These are phyloP conservation scores for Pachyramphus minor DNA, from an alignment of 2,113 vertebrate species.

Conservation along the genomic window DNA sequence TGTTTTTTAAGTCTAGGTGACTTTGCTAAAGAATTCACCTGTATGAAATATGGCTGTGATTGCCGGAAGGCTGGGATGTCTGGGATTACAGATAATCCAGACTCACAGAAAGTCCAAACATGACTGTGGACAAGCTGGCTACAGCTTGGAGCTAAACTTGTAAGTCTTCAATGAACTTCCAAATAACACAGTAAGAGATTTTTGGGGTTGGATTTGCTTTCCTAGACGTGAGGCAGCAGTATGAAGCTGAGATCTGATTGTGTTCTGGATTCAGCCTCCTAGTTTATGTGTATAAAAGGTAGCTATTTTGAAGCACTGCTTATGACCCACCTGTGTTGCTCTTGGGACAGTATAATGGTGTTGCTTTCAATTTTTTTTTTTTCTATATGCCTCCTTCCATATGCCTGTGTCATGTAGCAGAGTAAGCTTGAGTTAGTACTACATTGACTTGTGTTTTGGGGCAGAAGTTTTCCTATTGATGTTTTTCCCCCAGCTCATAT, in stretches of 20 bases:
- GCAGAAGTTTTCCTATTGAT: neutral
- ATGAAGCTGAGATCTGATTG: neutral
- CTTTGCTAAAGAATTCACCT: neutral
- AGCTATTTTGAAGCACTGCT: neutral
- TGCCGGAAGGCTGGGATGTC: neutral
- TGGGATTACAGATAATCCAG: neutral
- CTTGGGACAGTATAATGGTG: neutral
- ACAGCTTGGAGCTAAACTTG: neutral
- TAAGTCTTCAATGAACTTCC: neutral
- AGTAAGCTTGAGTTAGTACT: neutral
- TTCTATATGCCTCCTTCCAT: neutral
- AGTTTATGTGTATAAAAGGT: neutral
- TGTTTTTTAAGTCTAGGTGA: neutral
- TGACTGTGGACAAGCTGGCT: neutral
- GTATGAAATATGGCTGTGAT: neutral
- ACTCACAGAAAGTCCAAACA: neutral
- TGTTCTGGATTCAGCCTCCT: neutral
- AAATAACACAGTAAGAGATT: neutral
- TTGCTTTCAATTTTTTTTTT: neutral
- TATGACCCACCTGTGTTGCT: neutral
- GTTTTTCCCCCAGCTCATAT: rapidly evolving
- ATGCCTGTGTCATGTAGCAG: neutral
- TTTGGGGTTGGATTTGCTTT: neutral
- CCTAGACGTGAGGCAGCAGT: neutral
- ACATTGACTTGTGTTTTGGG: neutral